phyloP scores from a whole-genome alignment of 2,888 invertebrate species.

The Vesta saturnalis region DNA sequence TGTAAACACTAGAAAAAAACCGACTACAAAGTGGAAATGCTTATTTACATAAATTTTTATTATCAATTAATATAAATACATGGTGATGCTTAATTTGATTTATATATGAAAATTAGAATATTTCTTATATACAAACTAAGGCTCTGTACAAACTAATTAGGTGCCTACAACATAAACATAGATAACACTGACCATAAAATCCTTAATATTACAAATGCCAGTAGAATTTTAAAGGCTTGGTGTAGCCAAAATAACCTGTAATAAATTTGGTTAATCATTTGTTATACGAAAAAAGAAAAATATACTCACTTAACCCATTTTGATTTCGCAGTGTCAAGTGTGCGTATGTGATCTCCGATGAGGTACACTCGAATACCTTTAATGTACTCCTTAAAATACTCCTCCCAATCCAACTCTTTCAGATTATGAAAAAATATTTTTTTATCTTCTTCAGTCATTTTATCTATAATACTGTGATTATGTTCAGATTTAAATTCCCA shows the following conservation, averaged over 20 bases:
- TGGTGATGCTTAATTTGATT: background rate
- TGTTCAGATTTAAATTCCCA: conserved; percentile 77
- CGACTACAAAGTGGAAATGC: too few species aligned
- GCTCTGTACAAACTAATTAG: background rate
- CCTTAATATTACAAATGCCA: conserved; percentile 30
- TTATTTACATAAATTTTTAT: background rate
- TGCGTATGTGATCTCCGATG: conserved; percentile 79
- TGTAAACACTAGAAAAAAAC: too few species aligned
- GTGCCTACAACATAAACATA: conserved; percentile 11
- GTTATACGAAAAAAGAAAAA: background rate
- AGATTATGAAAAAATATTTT: conserved; percentile 81
- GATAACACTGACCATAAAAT: conserved; percentile 29
- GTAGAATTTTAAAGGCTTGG: conserved; percentile 36
- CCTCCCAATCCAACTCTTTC: conserved; percentile 76
- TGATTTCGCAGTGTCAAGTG: conserved; percentile 67
- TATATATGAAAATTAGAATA: conserved; percentile 6
- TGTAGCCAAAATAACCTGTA: conserved; percentile 44
- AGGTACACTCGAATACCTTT: conserved; percentile 80
- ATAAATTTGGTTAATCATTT: background rate
- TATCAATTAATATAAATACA: conserved; percentile 5
- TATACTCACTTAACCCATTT: conserved; percentile 49
- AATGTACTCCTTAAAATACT: conserved; percentile 75
- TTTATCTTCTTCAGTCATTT: conserved; percentile 63
- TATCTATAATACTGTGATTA: conserved; percentile 67
- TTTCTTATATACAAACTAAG: background rate